Evolutionary conservation across 2,113 vertebrate species (phyloP), one percentile per base, ranked within the genome.

Genomic region (Calidris pygmaea): DNA sequence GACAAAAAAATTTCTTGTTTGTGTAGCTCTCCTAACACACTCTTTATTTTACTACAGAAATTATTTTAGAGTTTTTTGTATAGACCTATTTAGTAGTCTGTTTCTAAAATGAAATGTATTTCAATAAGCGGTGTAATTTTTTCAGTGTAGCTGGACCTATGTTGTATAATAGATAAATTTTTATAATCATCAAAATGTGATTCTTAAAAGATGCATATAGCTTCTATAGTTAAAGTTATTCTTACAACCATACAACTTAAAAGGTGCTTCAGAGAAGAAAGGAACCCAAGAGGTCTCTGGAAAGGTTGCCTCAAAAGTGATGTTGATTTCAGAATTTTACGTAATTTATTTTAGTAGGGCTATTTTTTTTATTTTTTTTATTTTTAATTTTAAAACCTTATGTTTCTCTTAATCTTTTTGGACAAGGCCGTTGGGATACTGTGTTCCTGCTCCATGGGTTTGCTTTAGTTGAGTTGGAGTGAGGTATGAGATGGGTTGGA

Each of bases 61-160:
- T 98, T 98, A 98, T 98, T 98, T 98, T 98, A 98, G 98, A 98
- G 97, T 98, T 97, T 98, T 98, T 98, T 98, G 98, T 98, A 98
- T 98, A 98, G 97, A 97, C 97, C 97, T 97, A 98, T 98, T 98
- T 98, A 98, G 98, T 98, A 98, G 97, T 98, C 98, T 97, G 97
- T 98, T 98, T 98, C 97, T 98, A 98, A 98, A 97, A 97, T 97
- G 96, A 98, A 97, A 98, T 98, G 98, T 98, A 98, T 98, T 98
- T 97, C 97, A 98, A 97, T 97, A 98, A 98, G 95, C 97, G 89
- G 97, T 98, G 98, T 99, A 98, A 98, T 96, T 98, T 98, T 98
- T 98, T 98, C 98, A 98, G 98, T 98, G 98, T 98, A 98, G 98
- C 98, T 98, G 97, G 97, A 98, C 97, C 98, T 97, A 98, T 98